phyloP scores from a whole-genome alignment of 2,888 invertebrate species.

The Hermodice carunculata region DNA sequence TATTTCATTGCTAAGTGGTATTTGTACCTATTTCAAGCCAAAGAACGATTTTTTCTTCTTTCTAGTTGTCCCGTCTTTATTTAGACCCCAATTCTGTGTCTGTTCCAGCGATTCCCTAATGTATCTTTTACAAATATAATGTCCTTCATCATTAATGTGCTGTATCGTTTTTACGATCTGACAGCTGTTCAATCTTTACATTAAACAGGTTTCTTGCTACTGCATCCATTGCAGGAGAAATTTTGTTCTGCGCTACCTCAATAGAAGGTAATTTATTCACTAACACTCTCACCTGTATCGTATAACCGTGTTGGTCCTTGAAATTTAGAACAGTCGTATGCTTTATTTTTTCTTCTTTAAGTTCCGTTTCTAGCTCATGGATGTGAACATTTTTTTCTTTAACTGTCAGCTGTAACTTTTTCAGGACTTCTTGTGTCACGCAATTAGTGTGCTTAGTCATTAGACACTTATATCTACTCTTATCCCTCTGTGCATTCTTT shows the following conservation, averaged over 20 bases:
- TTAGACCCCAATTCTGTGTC: no score
- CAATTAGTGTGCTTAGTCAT: background rate
- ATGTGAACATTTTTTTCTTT: background rate
- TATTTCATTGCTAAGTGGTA: no score
- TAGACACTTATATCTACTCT: background rate
- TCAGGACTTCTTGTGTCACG: background rate
- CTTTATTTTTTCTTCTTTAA: background rate
- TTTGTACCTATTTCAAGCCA: no score
- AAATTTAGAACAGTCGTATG: background rate
- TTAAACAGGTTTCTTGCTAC: background rate
- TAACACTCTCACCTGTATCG: background rate
- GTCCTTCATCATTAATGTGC: no score
- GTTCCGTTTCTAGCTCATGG: background rate
- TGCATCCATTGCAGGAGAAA: background rate
- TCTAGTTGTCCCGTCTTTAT: no score
- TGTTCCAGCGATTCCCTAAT: no score
- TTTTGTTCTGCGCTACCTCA: constrained; percentile 1
- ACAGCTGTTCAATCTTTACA: background rate
- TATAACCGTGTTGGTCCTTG: background rate
- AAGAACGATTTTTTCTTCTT: no score
- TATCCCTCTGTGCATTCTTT: constrained; percentile 6
- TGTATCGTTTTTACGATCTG: constrained; percentile 12
- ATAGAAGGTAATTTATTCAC: constrained; percentile 4
- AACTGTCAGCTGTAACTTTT: background rate
- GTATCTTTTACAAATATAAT: no score